phyloP scores from a whole-genome alignment of 2,797 vertebrate genomes.

The Gila robusta region DNA sequence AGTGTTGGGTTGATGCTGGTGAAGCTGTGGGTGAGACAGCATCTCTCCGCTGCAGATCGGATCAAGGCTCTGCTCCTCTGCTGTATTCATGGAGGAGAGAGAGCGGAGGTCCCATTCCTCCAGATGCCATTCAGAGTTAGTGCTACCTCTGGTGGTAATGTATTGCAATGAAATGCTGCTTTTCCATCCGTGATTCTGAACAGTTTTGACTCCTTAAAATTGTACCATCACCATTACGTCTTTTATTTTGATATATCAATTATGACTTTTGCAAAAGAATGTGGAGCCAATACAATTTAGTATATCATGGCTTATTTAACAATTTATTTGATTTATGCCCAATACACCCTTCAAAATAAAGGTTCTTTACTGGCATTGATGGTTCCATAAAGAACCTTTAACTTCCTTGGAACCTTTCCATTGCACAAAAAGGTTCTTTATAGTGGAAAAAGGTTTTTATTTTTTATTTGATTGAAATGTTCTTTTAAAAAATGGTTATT shows the following conservation, averaged over 20 bases:
- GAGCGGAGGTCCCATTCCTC: conserved; percentile 58
- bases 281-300: neutral
- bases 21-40: conserved; percentile 67
- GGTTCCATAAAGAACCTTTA: neutral
- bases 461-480: neutral
- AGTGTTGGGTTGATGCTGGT: conserved; percentile 76
- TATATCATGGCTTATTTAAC: neutral
- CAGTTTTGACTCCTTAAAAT: neutral
- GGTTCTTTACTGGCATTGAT: neutral
- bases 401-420: neutral
- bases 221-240: neutral
- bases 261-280: neutral
- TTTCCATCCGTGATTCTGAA: neutral
- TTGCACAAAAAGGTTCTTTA: neutral
- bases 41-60: conserved; percentile 75
- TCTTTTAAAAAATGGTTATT: neutral
- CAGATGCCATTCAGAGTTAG: conserved; percentile 76
- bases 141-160: conserved; percentile 69
- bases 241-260: neutral
- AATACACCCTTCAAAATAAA: neutral
- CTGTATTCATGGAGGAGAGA: conserved; percentile 75
- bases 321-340: neutral
- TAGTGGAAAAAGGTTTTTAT: neutral
- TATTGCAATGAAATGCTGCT: neutral
- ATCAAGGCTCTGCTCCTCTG: conserved; percentile 73